Evolutionary conservation across 1,140 invertebrate species (phyloP), one percentile per base, ranked within the genome.

Genomic region (Grapholita molesta): DNA sequence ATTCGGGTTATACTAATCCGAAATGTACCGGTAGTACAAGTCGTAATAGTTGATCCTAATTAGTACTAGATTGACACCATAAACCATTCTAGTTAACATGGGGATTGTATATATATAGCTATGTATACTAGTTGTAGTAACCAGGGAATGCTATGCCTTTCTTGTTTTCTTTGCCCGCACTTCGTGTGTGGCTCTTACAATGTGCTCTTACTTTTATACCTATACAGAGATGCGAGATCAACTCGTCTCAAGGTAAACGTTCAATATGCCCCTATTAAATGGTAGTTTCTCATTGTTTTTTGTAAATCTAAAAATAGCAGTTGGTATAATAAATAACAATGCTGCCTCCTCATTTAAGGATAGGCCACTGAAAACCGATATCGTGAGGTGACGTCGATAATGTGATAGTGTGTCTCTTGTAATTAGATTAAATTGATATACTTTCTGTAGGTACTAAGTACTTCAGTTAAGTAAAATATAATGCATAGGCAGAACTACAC

Each of bases 141-240:
- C 18, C 42, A n/a, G 25, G 3, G n/a, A 32, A 32, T 61, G 53
- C 53, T 0, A n/a, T 28, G 55, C 12, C 21, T 57, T 57, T 57
- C 55, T 61, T 61, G 55, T 61, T 61, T 61, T 61, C 55, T 61
- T 61, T n/a, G 69, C 57, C 25, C 69, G 6, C 35, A n/a, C 23
- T 38, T 65, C 74, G 74, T 76, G 70, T 76, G 74, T 72, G 74
- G 74, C 66, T 70, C 53, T n/a, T 67, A 70, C 64, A 71, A 28
- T 61, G n/a, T 61, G 24, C 55, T 38, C 30, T 21, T 15, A 65
- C 23, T 38, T 65, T 38, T 38, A 32, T 65, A 65, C 23, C 8
- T 65, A 38, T 35, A 65, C 18, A 15, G 9, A 61, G 55, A 61
- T 61, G 25, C 3, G 55, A 61, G 55, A 28, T 15, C 53, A 25